A percentile compares a stretch with the other conserved stretches of the same genome.
Evolutionary conservation across 2,113 vertebrate species (phyloP).

Genomic region (Osmerus mordax): DNA sequence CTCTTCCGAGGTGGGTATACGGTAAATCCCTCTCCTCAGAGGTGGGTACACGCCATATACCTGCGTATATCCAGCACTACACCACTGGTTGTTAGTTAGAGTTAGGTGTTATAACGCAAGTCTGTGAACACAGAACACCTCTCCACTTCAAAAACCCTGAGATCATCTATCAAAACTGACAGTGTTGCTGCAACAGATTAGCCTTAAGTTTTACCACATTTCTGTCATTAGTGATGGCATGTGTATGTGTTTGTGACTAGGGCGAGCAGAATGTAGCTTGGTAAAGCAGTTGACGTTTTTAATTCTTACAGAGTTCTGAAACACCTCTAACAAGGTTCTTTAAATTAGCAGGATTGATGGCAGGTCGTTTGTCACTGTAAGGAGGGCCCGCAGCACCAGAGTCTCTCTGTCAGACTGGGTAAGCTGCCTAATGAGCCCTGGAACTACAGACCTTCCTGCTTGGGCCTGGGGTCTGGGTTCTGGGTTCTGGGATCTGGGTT

Average conservation of each 20-base stretch:
- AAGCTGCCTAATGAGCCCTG: conserved; percentile 6
- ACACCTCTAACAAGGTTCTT: conserved; percentile 9
- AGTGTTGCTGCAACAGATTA: conserved; percentile 26
- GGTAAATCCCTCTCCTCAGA: too few relatives aligned
- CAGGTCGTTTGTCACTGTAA: conserved; percentile 14
- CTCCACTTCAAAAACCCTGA: not conserved
- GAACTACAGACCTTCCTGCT: not conserved
- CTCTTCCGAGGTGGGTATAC: too few relatives aligned
- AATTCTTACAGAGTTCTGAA: not conserved
- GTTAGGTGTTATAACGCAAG: not conserved
- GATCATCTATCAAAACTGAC: conserved; percentile 21
- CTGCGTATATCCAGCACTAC: not conserved
- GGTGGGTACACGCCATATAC: too few relatives aligned
- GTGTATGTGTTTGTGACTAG: not conserved
- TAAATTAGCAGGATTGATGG: conserved; percentile 15
- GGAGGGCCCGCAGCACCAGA: not conserved
- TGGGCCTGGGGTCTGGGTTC: not conserved
- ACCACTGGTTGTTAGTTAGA: not conserved
- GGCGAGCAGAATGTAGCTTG: conserved; percentile 12
- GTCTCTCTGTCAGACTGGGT: not conserved
- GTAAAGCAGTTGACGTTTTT: not conserved
- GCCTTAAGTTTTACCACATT: conserved; percentile 26
- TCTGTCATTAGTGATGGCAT: conserved; percentile 23
- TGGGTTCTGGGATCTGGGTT: not conserved
- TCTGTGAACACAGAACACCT: not conserved